phyloP scores from a whole-genome alignment of 1,140 invertebrate species.

The Dendroctonus valens region DNA sequence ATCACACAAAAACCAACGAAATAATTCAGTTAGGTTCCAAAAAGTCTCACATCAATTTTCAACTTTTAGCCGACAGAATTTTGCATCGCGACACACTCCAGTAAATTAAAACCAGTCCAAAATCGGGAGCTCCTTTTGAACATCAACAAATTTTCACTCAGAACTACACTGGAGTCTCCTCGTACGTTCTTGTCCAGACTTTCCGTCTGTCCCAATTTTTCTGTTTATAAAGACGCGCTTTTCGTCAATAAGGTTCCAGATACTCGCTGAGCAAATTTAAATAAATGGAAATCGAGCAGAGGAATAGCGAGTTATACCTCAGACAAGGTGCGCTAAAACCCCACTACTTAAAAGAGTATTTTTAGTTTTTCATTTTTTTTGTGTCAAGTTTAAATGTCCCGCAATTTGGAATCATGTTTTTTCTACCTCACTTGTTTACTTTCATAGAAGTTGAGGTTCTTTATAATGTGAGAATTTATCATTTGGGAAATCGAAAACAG shows the following conservation, averaged over 20 bases:
- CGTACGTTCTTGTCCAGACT: constrained; percentile 1
- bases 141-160: constrained; percentile 20
- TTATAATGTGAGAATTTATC: no score
- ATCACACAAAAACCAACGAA: not conserved
- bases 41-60: no score
- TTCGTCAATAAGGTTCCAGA: not conserved
- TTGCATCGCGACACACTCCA: not conserved
- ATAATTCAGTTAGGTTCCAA: no score
- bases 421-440: not conserved
- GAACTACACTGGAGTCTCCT: constrained; percentile 17
- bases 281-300: not conserved
- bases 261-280: not conserved
- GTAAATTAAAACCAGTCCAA: not conserved
- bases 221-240: not conserved
- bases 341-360: constrained; percentile 6
- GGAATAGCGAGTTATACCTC: not conserved
- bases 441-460: no score
- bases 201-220: constrained; percentile 10
- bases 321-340: not conserved
- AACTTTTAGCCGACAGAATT: no score
- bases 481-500: no score
- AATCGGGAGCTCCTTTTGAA: constrained; percentile 10
- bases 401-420: not conserved
- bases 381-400: not conserved
- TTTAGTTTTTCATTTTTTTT: constrained; percentile 6